phyloP scores from a whole-genome alignment of 2,797 vertebrate genomes.

The Poeciliopsis turneri region DNA sequence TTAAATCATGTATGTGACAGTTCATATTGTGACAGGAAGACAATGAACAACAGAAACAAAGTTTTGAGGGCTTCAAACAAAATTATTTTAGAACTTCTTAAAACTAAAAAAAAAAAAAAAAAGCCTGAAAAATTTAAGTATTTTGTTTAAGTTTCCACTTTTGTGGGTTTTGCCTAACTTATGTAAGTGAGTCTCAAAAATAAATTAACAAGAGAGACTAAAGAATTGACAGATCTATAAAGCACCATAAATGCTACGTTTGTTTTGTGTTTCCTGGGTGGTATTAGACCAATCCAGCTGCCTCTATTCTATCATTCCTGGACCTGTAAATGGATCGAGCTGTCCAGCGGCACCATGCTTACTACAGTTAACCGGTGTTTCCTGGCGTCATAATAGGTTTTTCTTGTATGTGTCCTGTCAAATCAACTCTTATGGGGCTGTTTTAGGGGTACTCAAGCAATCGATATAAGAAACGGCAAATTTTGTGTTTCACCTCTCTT shows the following conservation, averaged over 20 bases:
- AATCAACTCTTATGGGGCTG: conserved; percentile 72
- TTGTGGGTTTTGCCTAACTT: conserved; percentile 25
- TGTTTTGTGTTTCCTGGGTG: conserved; percentile 41
- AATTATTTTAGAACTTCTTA: conserved; percentile 12
- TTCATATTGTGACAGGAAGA: not conserved
- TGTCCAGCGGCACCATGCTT: conserved; percentile 59
- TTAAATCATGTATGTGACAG: not conserved
- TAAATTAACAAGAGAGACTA: conserved; percentile 26
- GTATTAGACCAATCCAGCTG: conserved; percentile 46
- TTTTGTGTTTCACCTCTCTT: conserved; percentile 35
- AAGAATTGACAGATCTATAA: conserved; percentile 32
- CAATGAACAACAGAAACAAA: not conserved
- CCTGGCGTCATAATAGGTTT: conserved; percentile 76
- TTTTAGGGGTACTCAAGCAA: conserved; percentile 66
- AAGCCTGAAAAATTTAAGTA: conserved; percentile 4
- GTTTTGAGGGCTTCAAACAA: not conserved
- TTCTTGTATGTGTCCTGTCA: conserved; percentile 77
- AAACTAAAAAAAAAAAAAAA: conserved; percentile 24
- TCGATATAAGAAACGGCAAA: conserved; percentile 53
- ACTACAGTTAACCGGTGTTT: conserved; percentile 59
- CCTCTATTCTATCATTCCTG: conserved; percentile 53
- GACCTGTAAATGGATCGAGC: conserved; percentile 72
- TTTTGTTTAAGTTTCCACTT: conserved; percentile 15
- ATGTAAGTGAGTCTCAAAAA: conserved; percentile 13
- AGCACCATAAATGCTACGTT: conserved; percentile 42